Evolutionary conservation across 2,113 vertebrate species (phyloP).

Genomic region (Cephalopholis sonnerati): DNA sequence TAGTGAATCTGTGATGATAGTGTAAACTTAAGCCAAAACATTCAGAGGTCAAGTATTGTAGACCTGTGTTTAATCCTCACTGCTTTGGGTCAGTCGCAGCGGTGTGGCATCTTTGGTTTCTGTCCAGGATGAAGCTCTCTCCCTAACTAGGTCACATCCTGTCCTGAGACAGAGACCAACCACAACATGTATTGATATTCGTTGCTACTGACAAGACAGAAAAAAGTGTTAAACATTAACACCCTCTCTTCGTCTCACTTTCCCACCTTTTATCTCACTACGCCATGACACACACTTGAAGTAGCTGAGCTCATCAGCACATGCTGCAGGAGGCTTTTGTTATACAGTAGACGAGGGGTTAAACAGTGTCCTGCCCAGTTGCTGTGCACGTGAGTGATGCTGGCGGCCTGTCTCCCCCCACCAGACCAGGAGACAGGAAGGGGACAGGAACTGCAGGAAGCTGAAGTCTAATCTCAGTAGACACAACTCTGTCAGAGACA

Average conservation of each 20-base stretch:
- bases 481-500: slow-evolving; percentile 77
- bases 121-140: slow-evolving; percentile 64
- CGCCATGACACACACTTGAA: slow-evolving; percentile 23
- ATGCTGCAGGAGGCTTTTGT: slow-evolving; percentile 58
- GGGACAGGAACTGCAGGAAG: slow-evolving; percentile 74
- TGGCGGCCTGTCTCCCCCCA: slow-evolving; percentile 34
- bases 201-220: slow-evolving; percentile 40
- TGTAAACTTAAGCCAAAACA: no score
- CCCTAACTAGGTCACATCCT: slow-evolving; percentile 71
- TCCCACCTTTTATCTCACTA: slow-evolving; percentile 41
- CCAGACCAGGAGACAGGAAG: slow-evolving; percentile 74
- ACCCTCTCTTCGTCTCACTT: slow-evolving; percentile 47
- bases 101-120: slow-evolving; percentile 56
- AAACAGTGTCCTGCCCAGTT: slow-evolving; percentile 27
- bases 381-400: slow-evolving; percentile 55
- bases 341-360: slow-evolving; percentile 39
- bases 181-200: slow-evolving; percentile 59
- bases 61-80: slow-evolving; percentile 47
- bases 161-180: slow-evolving; percentile 65
- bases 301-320: slow-evolving; percentile 53
- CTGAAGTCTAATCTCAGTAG: slow-evolving; percentile 74
- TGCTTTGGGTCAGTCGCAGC: slow-evolving; percentile 46
- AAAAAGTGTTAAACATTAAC: slow-evolving; percentile 64
- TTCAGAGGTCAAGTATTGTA: no score
- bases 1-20: slow-evolving; percentile 1